Percentiles rank a stretch among this genome's conserved stretches.
Evolutionary conservation across 2,113 vertebrate genomes (phyloP).

Genomic region (Heterotis niloticus): DNA sequence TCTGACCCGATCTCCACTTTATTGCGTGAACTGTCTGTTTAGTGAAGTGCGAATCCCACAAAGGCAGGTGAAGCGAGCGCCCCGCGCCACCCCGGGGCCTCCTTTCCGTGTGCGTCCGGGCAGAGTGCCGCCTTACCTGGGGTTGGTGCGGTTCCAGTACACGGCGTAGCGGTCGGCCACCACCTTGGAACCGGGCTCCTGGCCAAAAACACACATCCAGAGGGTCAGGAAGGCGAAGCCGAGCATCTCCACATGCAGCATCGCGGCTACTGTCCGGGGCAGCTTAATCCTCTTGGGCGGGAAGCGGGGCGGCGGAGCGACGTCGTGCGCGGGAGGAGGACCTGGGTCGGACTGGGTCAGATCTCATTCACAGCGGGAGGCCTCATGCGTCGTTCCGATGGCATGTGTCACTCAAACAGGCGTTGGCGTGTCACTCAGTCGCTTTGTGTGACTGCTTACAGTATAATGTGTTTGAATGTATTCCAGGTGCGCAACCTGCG

Average conservation of each 20-base stretch:
- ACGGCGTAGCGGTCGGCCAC: constrained; percentile 95
- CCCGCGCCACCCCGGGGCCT: constrained; percentile 13
- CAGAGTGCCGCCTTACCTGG: constrained; percentile 69
- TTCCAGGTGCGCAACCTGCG: constrained; percentile 13
- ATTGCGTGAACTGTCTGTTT: not conserved
- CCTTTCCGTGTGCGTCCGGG: constrained; percentile 2
- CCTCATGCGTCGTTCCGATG: constrained; percentile 13
- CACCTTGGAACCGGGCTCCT: constrained; percentile 92
- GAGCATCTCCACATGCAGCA: constrained; percentile 95
- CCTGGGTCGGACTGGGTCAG: constrained; percentile 50
- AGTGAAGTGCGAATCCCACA: not conserved
- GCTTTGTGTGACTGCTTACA: not conserved
- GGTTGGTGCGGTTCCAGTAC: constrained; percentile 96
- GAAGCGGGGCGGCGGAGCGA: constrained; percentile 28
- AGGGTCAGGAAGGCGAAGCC: constrained; percentile 82
- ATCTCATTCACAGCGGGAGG: constrained; percentile 54
- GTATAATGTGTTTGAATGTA: not conserved
- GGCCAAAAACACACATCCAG: constrained; percentile 89
- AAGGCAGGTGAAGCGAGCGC: constrained; percentile 27
- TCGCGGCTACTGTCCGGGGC: constrained; percentile 68
- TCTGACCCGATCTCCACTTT: not conserved
- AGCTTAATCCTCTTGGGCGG: constrained; percentile 60
- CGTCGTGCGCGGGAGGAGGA: constrained; percentile 32
- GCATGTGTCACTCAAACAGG: constrained; percentile 27
- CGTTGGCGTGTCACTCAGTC: no score